phyloP scores from a whole-genome alignment of 2,113 vertebrate genomes.

The Tyto alba region DNA sequence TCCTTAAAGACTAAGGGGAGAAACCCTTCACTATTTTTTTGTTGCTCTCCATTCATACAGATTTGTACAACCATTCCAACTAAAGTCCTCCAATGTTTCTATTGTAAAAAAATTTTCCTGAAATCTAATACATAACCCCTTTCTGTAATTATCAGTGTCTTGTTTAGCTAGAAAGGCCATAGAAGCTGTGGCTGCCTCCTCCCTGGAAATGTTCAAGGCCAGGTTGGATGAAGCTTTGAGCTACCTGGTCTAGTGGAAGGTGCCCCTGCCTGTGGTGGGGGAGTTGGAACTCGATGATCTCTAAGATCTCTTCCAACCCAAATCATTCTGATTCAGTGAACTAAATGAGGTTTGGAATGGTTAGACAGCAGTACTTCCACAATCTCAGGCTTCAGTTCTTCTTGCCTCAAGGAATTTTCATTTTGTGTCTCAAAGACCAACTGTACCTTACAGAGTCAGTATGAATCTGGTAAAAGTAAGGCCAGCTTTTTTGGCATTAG shows the following conservation, averaged over 20 bases:
- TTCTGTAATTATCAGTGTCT: neutral
- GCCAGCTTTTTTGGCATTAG: neutral
- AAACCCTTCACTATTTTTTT: accelerated
- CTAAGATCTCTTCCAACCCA: neutral
- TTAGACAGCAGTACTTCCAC: neutral
- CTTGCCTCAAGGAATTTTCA: neutral
- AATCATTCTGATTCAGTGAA: neutral
- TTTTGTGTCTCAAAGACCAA: neutral
- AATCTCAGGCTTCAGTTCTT: neutral
- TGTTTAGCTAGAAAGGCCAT: neutral
- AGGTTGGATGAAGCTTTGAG: neutral
- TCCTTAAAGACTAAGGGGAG: neutral
- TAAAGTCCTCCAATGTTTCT: neutral
- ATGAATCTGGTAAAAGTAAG: neutral
- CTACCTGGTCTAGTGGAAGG: neutral
- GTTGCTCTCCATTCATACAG: neutral
- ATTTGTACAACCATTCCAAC: neutral
- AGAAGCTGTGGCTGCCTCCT: too few relatives aligned
- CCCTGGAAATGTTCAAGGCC: neutral
- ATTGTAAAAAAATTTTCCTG: neutral
- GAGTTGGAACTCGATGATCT: neutral
- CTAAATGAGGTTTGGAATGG: too few relatives aligned
- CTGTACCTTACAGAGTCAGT: neutral
- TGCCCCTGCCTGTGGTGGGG: neutral
- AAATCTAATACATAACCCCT: neutral